A percentile compares a stretch with the other conserved stretches of the same genome.
These are phyloP conservation scores for Phaedon cochleariae DNA, from an alignment of 2,888 invertebrate genomes.

Conservation along the genomic window DNA sequence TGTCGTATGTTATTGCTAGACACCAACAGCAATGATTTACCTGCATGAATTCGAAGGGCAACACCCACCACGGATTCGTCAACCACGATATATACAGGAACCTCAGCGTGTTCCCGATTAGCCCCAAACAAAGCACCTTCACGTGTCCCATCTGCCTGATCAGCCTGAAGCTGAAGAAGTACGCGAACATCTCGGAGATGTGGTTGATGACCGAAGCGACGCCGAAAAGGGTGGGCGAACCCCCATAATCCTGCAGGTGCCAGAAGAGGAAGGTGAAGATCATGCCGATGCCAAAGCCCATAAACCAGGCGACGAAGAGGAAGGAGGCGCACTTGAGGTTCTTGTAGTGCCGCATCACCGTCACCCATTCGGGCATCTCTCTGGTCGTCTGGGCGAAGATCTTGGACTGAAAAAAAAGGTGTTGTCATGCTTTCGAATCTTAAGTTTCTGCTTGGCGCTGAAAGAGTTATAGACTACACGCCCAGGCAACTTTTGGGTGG, in stretches of 20 bases:
- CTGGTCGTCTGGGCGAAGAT: constrained; percentile 91
- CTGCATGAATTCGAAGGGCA: constrained; percentile 98
- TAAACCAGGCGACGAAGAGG: constrained; percentile 97
- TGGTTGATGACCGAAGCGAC: constrained; percentile 99
- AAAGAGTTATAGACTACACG: too few relatives aligned
- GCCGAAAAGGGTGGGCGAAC: constrained; percentile 96
- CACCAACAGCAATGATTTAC: constrained; percentile 45
- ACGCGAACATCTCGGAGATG: constrained; percentile 97
- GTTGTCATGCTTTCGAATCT: too few relatives aligned
- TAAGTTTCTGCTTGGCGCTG: too few relatives aligned
- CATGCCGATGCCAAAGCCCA: constrained; percentile 98
- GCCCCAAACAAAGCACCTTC: constrained; percentile 92
- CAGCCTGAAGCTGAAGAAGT: constrained; percentile 96
- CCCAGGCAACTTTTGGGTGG: too few relatives aligned
- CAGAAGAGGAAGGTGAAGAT: constrained; percentile 99
- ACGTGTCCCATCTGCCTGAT: constrained; percentile 95
- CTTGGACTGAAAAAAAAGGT: constrained; percentile 81
- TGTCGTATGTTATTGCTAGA: too few relatives aligned
- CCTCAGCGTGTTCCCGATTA: constrained; percentile 85
- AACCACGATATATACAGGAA: constrained; percentile 97
- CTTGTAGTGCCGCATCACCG: constrained; percentile 88
- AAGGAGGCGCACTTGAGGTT: constrained; percentile 91
- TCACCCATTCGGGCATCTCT: constrained; percentile 93
- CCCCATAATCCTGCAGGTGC: constrained; percentile 96
- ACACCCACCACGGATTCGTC: constrained; percentile 96